Conservation (phyloP, 2,113 vertebrate species). For the Oceanites oceanicus region DNA sequence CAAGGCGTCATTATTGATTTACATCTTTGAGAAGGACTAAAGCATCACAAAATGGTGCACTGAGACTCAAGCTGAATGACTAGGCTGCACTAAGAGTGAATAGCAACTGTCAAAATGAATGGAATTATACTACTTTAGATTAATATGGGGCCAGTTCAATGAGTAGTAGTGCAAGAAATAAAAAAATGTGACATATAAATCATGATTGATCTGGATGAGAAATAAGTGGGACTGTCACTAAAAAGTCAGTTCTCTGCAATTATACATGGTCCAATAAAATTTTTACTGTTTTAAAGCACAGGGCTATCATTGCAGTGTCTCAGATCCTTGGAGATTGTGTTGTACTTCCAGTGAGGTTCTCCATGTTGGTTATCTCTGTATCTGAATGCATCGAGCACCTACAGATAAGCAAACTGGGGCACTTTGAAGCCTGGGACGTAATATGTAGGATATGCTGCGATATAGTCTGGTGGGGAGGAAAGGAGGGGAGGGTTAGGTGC, state of each 20-base stretch:
- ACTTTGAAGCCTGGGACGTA: not conserved
- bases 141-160: not conserved
- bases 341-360: not conserved
- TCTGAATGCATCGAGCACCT: not conserved
- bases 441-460: not conserved
- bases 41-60: not conserved
- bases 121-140: not conserved
- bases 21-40: not conserved
- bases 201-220: not conserved
- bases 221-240: not conserved
- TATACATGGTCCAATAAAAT: not conserved
- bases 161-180: not conserved
- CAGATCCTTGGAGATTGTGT: fast-evolving
- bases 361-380: not conserved
- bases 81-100: not conserved
- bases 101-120: not conserved
- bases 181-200: not conserved
- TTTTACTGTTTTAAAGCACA: not conserved
- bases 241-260: not conserved
- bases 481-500: not conserved
- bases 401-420: not conserved
- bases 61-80: not conserved
- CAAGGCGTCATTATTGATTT: not conserved
- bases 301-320: not conserved
- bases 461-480: not conserved